Conservation (phyloP, 2,888 invertebrate species). For the Lithophane semibrunnea region DNA sequence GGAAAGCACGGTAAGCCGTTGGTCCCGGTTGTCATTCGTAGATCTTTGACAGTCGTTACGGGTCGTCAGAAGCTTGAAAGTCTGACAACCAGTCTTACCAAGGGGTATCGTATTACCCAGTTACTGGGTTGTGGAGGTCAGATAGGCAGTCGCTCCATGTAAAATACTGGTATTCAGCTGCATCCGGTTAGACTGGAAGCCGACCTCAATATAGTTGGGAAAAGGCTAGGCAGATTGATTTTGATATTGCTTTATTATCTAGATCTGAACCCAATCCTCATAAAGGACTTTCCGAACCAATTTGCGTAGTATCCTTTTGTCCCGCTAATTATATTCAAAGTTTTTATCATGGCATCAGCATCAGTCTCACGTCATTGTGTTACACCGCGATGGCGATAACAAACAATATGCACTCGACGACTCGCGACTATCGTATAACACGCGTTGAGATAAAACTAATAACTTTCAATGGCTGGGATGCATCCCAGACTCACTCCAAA, state of each 20-base stretch:
- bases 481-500: conserved; percentile 15
- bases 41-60: too few species aligned
- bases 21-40: too few species aligned
- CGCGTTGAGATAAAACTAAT: conserved; percentile 57
- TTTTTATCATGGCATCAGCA: conserved; percentile 37
- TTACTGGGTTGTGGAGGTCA: too few species aligned
- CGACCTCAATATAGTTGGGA: too few species aligned
- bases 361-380: conserved; percentile 45
- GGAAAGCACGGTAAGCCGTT: too few species aligned
- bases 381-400: conserved; percentile 49
- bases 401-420: conserved; percentile 52
- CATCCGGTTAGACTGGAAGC: too few species aligned
- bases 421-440: conserved; percentile 60
- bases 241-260: background rate
- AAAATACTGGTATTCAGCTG: too few species aligned
- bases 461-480: conserved; percentile 57
- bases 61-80: too few species aligned
- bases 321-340: conserved; percentile 43
- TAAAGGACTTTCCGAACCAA: conserved; percentile 4
- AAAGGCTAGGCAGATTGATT: too few species aligned
- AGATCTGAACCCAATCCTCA: conserved; percentile 6
- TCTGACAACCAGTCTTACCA: too few species aligned
- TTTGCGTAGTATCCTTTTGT: conserved; percentile 32
- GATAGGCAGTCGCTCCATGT: too few species aligned
- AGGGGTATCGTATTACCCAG: too few species aligned